Conservation (phyloP, 23 tunicate species). For the Pegea sp. region DNA sequence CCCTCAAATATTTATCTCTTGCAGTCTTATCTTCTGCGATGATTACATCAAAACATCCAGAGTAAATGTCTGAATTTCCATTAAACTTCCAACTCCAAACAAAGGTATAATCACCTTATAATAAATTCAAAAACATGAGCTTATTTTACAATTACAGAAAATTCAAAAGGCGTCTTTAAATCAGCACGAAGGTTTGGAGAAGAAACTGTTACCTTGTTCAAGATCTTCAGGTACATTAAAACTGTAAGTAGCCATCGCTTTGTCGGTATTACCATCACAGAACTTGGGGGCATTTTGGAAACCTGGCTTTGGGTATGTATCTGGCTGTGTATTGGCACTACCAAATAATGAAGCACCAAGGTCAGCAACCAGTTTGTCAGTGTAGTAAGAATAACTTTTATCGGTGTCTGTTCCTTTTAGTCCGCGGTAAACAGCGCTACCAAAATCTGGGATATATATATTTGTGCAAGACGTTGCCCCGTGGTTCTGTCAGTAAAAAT, state of each 20-base stretch:
- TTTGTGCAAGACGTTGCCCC: constrained; percentile 66
- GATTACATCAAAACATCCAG: constrained; percentile 70
- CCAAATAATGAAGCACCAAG: constrained; percentile 29
- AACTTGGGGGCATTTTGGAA: constrained; percentile 68
- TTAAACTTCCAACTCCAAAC: constrained; percentile 80
- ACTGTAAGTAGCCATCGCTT: constrained; percentile 74
- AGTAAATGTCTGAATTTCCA: constrained; percentile 25
- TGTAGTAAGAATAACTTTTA: constrained; percentile 5
- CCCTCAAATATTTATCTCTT: constrained; percentile 17
- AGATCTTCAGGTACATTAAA: constrained; percentile 60
- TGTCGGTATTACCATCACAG: constrained; percentile 82
- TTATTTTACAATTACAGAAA: no score
- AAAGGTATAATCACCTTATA: constrained; percentile 73
- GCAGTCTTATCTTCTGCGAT: constrained; percentile 16
- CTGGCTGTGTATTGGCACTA: constrained; percentile 3
- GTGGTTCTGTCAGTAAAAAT: constrained; percentile 30
- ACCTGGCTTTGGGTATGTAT: constrained; percentile 75
- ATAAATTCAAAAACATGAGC: no score
- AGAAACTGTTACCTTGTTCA: constrained; percentile 20
- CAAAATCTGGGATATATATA: constrained; percentile 55
- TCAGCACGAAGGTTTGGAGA: no score
- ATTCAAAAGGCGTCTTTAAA: no score
- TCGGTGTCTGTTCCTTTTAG: constrained; percentile 5
- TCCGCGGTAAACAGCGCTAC: constrained; percentile 14
- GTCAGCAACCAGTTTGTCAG: constrained; percentile 14